phyloP scores from a whole-genome alignment of 2,113 vertebrate genomes.

The Pomatorhinus ruficollis region DNA sequence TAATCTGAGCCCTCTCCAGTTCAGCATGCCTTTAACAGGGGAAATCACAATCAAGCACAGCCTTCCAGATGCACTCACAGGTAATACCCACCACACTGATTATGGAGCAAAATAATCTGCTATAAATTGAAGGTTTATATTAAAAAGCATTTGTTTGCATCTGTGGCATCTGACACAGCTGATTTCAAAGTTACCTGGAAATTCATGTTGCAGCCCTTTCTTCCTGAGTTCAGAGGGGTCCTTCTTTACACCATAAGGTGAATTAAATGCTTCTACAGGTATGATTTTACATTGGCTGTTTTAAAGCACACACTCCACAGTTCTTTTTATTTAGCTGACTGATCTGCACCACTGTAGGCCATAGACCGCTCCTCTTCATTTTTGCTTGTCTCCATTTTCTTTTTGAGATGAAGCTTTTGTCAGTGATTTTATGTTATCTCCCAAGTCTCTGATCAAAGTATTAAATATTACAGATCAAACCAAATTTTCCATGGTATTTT shows the following conservation, averaged over 20 bases:
- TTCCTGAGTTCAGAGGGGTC: neutral
- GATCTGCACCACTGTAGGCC: neutral
- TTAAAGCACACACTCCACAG: neutral
- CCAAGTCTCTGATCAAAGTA: neutral
- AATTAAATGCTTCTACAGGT: neutral
- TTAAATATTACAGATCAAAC: neutral
- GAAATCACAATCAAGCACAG: neutral
- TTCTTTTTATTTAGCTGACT: neutral
- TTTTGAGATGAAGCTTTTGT: neutral
- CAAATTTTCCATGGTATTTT: neutral
- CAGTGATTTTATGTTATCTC: neutral
- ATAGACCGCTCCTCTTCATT: neutral
- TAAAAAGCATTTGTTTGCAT: neutral
- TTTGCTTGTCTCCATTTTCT: neutral
- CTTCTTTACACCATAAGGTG: neutral
- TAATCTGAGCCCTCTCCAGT: neutral
- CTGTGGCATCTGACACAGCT: neutral
- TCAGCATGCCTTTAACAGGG: neutral
- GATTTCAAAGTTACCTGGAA: neutral
- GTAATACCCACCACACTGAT: neutral
- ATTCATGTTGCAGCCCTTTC: neutral
- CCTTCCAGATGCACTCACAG: neutral
- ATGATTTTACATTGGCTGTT: neutral
- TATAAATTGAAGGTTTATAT: neutral
- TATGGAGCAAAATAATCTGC: neutral